Base-by-base conservation (phyloP, 2,888 invertebrate genomes). In the Iphiclides podalirius region DNA sequence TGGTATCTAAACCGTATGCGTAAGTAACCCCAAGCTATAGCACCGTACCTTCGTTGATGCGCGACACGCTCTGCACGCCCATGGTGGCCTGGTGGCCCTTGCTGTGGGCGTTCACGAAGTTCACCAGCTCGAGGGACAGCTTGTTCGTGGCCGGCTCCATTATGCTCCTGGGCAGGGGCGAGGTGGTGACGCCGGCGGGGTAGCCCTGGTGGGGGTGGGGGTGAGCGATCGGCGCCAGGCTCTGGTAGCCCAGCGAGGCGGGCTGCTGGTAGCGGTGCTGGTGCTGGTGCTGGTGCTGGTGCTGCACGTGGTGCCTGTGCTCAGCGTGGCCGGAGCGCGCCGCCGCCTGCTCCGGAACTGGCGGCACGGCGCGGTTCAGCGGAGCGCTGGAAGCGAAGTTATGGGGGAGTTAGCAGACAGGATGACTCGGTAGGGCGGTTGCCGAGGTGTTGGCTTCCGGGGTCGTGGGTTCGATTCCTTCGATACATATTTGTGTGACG, bases 281-380 rank as follows among this genome's bases (percentile, higher is more conserved):
- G 39, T 79, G 80, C 79, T 85, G 26, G 9, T 26, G 26, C 4
- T 7, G 1, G 26, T 26, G 76, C 0, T 67, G 55, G n/a, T n/a
- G n/a, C n/a, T n/a, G n/a, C n/a, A 6, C 20, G 13, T 79, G 84
- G 45, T 82, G 81, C n/a, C 87, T 65, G 48, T 81, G 86, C 1
- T 87, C 87, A 0, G 80, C 68, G 40, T 80, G 83, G 0, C 67
- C 69, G 1, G 31, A 8, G n/a, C 12, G 31, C 0, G 79, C 58
- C 6, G 85, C 59, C 1, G 67, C 57, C 12, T 64, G 71, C 0
- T 93, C 93, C 0, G 95, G 95, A 42, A 93, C 89, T 3, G 95
- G 93, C 9, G 95, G 95, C 8, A 94, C 93, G 1, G 79, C 68
- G 0, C 87, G 75, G 55, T 72, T 79, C 7, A 83, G 44, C 0